Conservation (phyloP, 1,140 invertebrate species). For the Euborellia annulipes region DNA sequence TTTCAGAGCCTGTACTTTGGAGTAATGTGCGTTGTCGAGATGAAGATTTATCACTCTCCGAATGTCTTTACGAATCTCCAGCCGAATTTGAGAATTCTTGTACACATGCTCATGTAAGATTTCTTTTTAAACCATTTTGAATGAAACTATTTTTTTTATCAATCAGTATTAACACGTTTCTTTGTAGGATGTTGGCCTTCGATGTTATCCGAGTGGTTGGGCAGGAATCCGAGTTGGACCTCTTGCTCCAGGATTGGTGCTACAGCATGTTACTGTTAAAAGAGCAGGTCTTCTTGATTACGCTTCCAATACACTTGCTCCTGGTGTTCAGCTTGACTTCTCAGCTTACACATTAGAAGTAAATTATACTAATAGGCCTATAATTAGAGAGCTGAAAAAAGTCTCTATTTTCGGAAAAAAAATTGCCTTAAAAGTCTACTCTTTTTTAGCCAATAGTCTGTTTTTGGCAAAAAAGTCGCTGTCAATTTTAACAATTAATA, state of each 20-base stretch:
- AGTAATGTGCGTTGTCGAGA: conserved; percentile 81
- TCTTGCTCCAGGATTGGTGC: conserved; percentile 63
- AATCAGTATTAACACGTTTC: too few relatives aligned
- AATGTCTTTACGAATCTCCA: conserved; percentile 63
- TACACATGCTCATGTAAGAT: conserved; percentile 60
- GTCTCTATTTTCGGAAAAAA: too few relatives aligned
- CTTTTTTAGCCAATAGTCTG: too few relatives aligned
- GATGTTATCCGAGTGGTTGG: conserved; percentile 84
- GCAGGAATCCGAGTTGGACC: conserved; percentile 80
- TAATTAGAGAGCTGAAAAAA: too few relatives aligned
- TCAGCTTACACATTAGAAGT: too few relatives aligned
- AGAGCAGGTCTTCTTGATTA: conserved; percentile 90
- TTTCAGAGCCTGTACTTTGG: conserved; percentile 46
- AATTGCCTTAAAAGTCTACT: too few relatives aligned
- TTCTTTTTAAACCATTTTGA: too few relatives aligned
- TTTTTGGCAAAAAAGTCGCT: too few relatives aligned
- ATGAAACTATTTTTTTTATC: too few relatives aligned
- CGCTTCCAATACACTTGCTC: conserved; percentile 73
- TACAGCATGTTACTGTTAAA: conserved; percentile 80
- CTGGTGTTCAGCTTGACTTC: too few relatives aligned
- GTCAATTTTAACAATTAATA: too few relatives aligned
- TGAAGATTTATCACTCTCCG: conserved; percentile 81
- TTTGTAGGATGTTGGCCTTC: conserved; percentile 77
- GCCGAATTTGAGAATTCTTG: conserved; percentile 81
- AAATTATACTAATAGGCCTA: too few relatives aligned